phyloP scores from a whole-genome alignment of 2,113 vertebrate genomes.

The Phaethornis superciliosus region DNA sequence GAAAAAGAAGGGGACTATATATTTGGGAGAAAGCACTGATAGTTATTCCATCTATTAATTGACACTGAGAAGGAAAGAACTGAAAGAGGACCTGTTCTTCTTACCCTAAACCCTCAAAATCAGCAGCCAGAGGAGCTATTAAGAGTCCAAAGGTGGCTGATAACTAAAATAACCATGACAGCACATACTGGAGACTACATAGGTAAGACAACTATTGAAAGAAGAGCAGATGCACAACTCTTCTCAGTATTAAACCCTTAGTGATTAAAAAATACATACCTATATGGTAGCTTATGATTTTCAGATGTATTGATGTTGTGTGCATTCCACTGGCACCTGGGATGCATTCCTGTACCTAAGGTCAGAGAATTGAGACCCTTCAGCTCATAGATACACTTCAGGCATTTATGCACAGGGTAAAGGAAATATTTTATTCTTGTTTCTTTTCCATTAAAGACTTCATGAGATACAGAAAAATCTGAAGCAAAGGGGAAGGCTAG shows the following conservation, averaged over 20 bases:
- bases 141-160: background rate
- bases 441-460: background rate
- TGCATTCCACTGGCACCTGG: background rate
- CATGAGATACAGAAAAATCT: background rate
- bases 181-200: background rate
- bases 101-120: background rate
- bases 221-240: background rate
- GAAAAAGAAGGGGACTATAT: background rate
- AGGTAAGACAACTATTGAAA: background rate
- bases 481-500: background rate
- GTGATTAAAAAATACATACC: background rate
- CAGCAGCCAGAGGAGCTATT: background rate
- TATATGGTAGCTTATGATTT: accelerated
- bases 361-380: background rate
- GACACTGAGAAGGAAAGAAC: background rate
- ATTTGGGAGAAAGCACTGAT: background rate
- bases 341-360: background rate
- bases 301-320: no score
- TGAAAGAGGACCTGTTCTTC: background rate
- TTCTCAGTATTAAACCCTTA: background rate
- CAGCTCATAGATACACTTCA: background rate
- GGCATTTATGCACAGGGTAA: accelerated
- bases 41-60: background rate
- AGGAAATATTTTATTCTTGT: background rate
- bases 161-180: background rate